These are phyloP conservation scores for Smutsia gigantea DNA, from an alignment of 2,797 vertebrate species.

Conservation along the genomic window DNA sequence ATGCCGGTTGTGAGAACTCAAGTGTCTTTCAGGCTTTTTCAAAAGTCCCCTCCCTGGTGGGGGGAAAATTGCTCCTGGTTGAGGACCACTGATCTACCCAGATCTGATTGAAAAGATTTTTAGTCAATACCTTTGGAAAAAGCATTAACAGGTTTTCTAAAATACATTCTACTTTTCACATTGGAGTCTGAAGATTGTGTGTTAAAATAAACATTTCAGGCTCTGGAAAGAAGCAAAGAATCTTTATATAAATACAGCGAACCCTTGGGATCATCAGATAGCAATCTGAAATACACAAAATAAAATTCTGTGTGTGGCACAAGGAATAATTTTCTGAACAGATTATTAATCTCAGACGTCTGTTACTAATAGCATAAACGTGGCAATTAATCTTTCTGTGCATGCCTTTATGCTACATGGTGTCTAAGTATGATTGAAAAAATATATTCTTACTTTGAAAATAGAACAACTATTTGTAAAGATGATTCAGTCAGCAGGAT, in stretches of 20 bases:
- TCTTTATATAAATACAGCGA: constrained; percentile 72
- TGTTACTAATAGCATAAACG: constrained; percentile 46
- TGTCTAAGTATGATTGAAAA: constrained; percentile 69
- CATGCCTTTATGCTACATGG: constrained; percentile 63
- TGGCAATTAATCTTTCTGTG: constrained; percentile 71
- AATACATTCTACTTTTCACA: constrained; percentile 53
- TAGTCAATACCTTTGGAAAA: constrained; percentile 24
- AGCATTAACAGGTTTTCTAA: constrained; percentile 31
- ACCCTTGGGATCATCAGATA: constrained; percentile 45
- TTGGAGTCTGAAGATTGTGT: constrained; percentile 61
- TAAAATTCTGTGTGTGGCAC: constrained; percentile 58
- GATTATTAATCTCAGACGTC: constrained; percentile 75
- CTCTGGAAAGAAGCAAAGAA: constrained; percentile 53
- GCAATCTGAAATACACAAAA: constrained; percentile 42
- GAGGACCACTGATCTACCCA: neutral
- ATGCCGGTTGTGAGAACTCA: neutral
- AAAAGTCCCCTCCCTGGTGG: neutral
- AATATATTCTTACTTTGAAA: constrained; percentile 77
- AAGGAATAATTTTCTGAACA: constrained; percentile 68
- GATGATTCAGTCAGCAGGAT: constrained; percentile 74
- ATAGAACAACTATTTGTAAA: constrained; percentile 73
- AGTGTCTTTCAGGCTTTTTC: neutral
- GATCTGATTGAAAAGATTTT: neutral
- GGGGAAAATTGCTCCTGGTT: neutral
- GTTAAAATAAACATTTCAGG: constrained; percentile 72